Conservation (phyloP, 2,113 vertebrate species). For the Chaenogobius annularis region DNA sequence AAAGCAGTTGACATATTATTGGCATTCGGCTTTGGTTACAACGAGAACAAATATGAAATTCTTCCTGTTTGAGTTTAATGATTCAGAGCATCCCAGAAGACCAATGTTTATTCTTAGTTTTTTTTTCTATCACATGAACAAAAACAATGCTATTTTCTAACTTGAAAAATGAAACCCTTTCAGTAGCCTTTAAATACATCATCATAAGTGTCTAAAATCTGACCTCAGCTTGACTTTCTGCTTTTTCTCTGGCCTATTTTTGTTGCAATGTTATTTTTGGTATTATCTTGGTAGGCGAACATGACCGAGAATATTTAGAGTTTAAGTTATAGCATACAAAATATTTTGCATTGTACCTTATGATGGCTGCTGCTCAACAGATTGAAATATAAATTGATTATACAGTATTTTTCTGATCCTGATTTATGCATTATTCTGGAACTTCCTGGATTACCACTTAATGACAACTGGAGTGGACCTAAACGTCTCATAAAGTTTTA, state of each 20-base stretch:
- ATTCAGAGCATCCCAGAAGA: conserved; percentile 1
- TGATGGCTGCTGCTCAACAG: too few species aligned
- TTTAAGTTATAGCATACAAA: background rate
- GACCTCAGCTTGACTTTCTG: background rate
- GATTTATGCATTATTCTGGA: background rate
- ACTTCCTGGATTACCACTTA: background rate
- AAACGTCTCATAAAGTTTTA: too few species aligned
- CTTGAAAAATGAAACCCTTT: background rate
- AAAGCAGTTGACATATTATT: background rate
- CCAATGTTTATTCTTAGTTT: background rate
- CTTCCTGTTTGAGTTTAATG: background rate
- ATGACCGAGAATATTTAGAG: background rate
- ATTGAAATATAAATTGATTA: too few species aligned
- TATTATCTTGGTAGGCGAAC: background rate
- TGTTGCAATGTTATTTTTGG: background rate
- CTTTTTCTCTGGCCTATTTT: background rate
- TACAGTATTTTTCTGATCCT: background rate
- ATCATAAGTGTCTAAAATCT: background rate
- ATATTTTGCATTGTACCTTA: background rate
- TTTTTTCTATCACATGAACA: background rate
- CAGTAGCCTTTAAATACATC: background rate
- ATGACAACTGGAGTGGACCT: background rate
- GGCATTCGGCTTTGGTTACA: conserved; percentile 1
- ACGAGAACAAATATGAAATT: background rate
- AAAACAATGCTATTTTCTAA: background rate